Conservation (phyloP, 1,140 invertebrate species). For the Arion vulgaris region DNA sequence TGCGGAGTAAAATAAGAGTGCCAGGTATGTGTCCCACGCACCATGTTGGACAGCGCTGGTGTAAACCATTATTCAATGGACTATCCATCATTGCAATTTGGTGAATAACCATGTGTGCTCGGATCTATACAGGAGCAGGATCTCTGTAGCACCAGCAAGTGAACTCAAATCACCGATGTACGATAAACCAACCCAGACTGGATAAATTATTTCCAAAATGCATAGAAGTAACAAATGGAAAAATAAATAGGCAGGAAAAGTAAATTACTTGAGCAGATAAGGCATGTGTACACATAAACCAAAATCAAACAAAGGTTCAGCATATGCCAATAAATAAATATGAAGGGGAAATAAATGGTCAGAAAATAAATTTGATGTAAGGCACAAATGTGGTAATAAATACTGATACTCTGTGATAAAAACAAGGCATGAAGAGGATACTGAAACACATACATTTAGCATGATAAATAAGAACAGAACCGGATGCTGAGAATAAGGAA, state of each 20-base stretch:
- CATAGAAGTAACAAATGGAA: not conserved
- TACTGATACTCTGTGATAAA: not conserved
- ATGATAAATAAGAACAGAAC: not conserved
- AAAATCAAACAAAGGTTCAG: not conserved
- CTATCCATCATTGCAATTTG: too few relatives aligned
- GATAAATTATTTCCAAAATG: too few relatives aligned
- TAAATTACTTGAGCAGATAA: not conserved
- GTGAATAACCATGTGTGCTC: too few relatives aligned
- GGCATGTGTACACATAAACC: too few relatives aligned
- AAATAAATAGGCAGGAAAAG: not conserved
- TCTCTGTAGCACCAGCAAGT: too few relatives aligned
- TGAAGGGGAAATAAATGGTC: not conserved
- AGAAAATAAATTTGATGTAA: not conserved
- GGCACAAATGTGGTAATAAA: not conserved
- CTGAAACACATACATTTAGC: not conserved
- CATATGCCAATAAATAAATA: not conserved
- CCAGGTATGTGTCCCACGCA: too few relatives aligned
- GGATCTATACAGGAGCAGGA: too few relatives aligned
- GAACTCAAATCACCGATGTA: too few relatives aligned
- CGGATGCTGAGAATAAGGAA: not conserved
- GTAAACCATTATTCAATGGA: too few relatives aligned
- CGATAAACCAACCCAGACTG: too few relatives aligned
- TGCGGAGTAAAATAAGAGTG: too few relatives aligned
- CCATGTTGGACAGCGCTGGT: too few relatives aligned
- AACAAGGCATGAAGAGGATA: not conserved